phyloP scores from a whole-genome alignment of 2,797 vertebrate genomes.

The Gallinago solitaria region DNA sequence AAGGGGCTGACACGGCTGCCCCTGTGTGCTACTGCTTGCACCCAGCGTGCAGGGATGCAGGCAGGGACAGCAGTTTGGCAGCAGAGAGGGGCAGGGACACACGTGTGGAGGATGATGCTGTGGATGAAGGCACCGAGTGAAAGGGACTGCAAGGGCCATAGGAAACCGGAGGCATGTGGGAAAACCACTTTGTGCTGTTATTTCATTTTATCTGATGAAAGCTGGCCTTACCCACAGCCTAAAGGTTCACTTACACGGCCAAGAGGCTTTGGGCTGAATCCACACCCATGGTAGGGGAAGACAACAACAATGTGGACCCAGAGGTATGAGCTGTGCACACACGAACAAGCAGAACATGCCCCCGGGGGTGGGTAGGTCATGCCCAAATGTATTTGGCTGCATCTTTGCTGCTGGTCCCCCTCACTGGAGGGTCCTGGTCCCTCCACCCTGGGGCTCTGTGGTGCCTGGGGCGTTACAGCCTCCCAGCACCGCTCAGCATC shows the following conservation, averaged over 20 bases:
- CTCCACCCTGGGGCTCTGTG: background rate
- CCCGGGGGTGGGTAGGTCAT: rapidly evolving
- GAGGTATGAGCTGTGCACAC: background rate
- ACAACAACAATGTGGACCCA: background rate
- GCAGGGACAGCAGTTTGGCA: background rate
- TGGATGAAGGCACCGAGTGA: background rate
- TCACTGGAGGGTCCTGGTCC: background rate
- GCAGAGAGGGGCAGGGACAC: background rate
- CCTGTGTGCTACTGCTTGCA: rapidly evolving
- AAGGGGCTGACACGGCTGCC: rapidly evolving
- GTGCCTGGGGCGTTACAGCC: rapidly evolving
- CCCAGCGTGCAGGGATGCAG: rapidly evolving
- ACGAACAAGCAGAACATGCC: rapidly evolving
- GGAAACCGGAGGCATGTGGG: rapidly evolving
- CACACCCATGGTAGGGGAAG: rapidly evolving
- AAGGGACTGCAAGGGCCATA: background rate
- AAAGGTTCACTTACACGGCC: background rate
- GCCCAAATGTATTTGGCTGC: background rate
- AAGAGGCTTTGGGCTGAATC: background rate
- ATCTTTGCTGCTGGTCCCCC: background rate
- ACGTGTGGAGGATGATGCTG: background rate
- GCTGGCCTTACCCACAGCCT: background rate
- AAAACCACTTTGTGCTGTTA: rapidly evolving
- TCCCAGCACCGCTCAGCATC: rapidly evolving
- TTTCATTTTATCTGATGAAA: background rate